These are phyloP conservation scores for Chelon auratus DNA, from an alignment of 2,797 vertebrate species.

Conservation along the genomic window DNA sequence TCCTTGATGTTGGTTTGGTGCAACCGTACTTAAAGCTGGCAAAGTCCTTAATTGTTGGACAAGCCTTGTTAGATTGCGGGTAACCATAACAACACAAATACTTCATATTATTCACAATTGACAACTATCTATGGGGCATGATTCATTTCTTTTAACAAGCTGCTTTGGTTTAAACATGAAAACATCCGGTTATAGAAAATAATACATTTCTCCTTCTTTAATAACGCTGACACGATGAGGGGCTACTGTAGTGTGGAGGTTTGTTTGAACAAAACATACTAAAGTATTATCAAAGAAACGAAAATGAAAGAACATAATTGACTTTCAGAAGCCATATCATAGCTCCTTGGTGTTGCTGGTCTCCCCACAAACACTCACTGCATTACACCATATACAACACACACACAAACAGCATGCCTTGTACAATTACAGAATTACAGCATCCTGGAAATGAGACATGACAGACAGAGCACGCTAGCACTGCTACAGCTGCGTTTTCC, in stretches of 20 bases:
- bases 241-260: no score
- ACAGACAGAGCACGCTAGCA: conserved; percentile 64
- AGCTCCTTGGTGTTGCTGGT: not conserved
- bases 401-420: conserved; percentile 35
- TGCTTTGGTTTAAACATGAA: not conserved
- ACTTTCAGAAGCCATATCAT: not conserved
- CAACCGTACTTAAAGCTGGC: no score
- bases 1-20: no score
- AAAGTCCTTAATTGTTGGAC: no score
- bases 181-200: not conserved
- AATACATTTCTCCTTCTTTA: not conserved
- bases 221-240: not conserved
- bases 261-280: no score
- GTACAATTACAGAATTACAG: conserved; percentile 81
- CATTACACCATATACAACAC: not conserved
- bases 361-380: not conserved
- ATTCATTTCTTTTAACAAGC: no score
- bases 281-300: not conserved
- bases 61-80: no score
- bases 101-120: no score
- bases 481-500: conserved; percentile 58
- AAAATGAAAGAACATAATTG: conserved; percentile 1
- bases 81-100: no score
- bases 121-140: no score
- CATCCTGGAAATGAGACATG: conserved; percentile 79